A percentile compares a stretch with the other conserved stretches of the same genome.
phyloP scores from a whole-genome alignment of 2,113 vertebrate species.

The Caracal caracal region DNA sequence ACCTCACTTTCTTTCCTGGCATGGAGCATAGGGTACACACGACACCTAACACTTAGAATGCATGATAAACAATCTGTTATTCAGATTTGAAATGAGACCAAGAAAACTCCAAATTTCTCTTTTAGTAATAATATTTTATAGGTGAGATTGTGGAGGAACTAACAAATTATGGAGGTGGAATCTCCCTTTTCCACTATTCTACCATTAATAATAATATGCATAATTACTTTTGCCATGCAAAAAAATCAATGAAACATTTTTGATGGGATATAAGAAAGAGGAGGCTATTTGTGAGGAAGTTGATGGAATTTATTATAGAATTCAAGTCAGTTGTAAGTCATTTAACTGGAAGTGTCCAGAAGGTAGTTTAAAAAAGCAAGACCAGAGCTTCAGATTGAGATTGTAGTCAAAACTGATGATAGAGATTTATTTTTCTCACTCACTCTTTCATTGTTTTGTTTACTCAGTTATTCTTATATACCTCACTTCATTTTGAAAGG shows the following conservation, averaged over 20 bases:
- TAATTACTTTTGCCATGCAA: neutral
- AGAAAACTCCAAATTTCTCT: neutral
- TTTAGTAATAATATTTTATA: neutral
- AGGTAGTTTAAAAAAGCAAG: neutral
- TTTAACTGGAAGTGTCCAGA: neutral
- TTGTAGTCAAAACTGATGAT: neutral
- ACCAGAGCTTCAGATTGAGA: neutral
- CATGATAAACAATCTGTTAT: neutral
- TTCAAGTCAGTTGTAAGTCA: neutral
- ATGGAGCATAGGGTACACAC: neutral
- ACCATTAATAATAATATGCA: neutral
- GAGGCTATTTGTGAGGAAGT: neutral
- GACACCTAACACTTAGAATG: neutral
- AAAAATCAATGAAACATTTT: neutral
- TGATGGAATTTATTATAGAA: neutral
- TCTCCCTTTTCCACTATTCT: neutral
- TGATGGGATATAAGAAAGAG: neutral
- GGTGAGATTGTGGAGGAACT: neutral
- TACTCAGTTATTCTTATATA: neutral
- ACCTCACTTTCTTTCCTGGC: neutral
- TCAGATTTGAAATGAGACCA: neutral
- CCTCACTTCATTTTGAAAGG: neutral
- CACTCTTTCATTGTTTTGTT: neutral
- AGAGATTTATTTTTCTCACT: neutral
- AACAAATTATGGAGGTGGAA: neutral